A percentile compares a stretch with the other conserved stretches of the same genome.
Conservation (phyloP, 2,888 invertebrate species). For the Protodeltote pygarga region DNA sequence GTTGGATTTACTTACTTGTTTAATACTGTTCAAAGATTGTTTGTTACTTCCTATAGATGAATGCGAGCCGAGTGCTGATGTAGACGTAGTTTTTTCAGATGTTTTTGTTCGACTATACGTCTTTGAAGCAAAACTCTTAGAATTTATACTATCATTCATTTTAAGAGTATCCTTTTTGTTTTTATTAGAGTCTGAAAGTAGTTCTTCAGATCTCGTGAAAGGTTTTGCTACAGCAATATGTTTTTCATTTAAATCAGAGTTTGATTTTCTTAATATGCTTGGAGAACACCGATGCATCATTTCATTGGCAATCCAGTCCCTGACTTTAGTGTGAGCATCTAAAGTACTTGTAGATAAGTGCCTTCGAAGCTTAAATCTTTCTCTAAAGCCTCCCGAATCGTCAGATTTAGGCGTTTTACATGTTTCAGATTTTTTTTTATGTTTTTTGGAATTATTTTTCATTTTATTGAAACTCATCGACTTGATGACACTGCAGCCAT, state of each 20-base stretch:
- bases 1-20: constrained; percentile 73
- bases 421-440: constrained; percentile 83
- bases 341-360: constrained; percentile 93
- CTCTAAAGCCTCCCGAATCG: constrained; percentile 86
- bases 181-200: constrained; percentile 72
- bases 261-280: constrained; percentile 87
- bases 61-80: constrained; percentile 79
- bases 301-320: constrained; percentile 94
- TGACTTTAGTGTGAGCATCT: constrained; percentile 94
- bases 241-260: constrained; percentile 72
- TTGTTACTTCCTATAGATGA: constrained; percentile 76
- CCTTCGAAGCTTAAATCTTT: constrained; percentile 89
- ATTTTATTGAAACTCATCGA: constrained; percentile 85
- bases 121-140: constrained; percentile 59
- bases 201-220: constrained; percentile 80
- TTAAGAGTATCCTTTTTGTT: constrained; percentile 59
- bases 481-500: constrained; percentile 87
- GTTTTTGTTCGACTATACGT: constrained; percentile 68
- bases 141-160: constrained; percentile 51
- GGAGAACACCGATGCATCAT: constrained; percentile 91
- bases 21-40: constrained; percentile 61
- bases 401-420: constrained; percentile 87
- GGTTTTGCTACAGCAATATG: constrained; percentile 63
- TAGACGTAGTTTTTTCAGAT: constrained; percentile 82
- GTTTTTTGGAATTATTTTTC: constrained; percentile 82